A percentile compares a stretch with the other conserved stretches of the same genome.
Conservation (phyloP, 2,888 invertebrate species). For the Melinaea marsaeus region DNA sequence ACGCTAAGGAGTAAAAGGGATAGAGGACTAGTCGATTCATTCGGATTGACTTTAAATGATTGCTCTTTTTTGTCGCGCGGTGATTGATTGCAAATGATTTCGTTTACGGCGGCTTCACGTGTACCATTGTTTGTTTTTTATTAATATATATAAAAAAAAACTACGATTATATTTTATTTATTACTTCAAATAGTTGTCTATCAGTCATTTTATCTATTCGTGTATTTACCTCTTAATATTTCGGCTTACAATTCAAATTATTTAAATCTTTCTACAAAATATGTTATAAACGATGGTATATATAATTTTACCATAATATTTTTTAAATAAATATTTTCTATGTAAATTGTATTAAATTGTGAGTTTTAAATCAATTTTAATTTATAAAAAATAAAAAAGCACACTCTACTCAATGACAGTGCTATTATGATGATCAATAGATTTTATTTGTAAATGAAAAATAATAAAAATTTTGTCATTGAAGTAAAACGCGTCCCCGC, state of each 20-base stretch:
- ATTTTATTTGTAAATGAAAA: not conserved
- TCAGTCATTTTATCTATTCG: too few species aligned
- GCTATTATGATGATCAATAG: not conserved
- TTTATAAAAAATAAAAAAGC: too few species aligned
- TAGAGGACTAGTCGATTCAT: conserved; percentile 49
- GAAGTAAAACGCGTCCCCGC: not conserved
- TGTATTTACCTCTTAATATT: too few species aligned
- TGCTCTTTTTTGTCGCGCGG: conserved; percentile 63
- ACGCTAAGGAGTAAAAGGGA: conserved; percentile 33
- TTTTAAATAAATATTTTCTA: too few species aligned
- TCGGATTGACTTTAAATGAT: conserved; percentile 76
- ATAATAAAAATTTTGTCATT: conserved; percentile 8
- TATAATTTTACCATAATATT: too few species aligned
- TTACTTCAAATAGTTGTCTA: too few species aligned
- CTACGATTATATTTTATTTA: not conserved
- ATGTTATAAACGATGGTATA: too few species aligned
- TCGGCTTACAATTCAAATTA: too few species aligned
- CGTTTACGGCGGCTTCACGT: conserved; percentile 30
- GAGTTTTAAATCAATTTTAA: too few species aligned
- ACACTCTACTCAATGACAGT: too few species aligned
- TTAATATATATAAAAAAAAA: conserved; percentile 19
- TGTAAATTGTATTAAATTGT: too few species aligned
- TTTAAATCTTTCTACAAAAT: too few species aligned
- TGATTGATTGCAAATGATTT: conserved; percentile 73
- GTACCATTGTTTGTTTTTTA: conserved; percentile 26